Base-by-base conservation (phyloP, 2,888 invertebrate genomes). In the Protodeltote pygarga region DNA sequence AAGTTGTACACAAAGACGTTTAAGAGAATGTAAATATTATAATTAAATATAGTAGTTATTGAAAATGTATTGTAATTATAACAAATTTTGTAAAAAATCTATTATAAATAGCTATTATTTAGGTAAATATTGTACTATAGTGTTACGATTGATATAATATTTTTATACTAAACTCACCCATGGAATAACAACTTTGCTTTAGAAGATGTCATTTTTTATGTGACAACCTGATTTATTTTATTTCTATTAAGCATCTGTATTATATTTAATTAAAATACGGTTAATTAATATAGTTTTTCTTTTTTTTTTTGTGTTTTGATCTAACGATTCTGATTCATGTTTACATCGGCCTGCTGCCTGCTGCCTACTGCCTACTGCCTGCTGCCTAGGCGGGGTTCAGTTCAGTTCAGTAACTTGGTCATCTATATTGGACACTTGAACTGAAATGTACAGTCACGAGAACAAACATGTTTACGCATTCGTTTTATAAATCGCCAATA, bases 121-220 rank as follows among this genome's bases (percentile, higher is more conserved):
- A 63, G 28, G 42, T 48, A 37, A 31, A 61, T n/a, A n/a, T 38
- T 66, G 69, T 65, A 65, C 29, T 57, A 68, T 62, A 71, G 48
- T 46, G 65, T 68, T 66, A 63, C 40, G 28, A 52, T 62, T 61
- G 46, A 68, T 68, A 64, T 31, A 52, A 77, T 77, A 77, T 77
- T 77, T 77, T 77, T 77, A 67, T 77, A 77, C 77, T 72, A 71
- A 75, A 60, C 54, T 45, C 51, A 49, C 39, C 51, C 42, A 37
- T 44, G 62, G 59, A 57, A 53, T 68, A 57, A n/a, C n/a, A n/a
- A 16, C 33, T 58, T 62, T 61, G 52, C 57, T 57, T 57, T 47
- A 41, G 47, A 34, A 42, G 42, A 42, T 29, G 24, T 20, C 42
- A 39, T 51, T 40, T 37, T 9, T 50, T 24, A 49, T 61, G 33